Conservation (phyloP, 2,797 vertebrate species). For the Bradypodion pumilum region DNA sequence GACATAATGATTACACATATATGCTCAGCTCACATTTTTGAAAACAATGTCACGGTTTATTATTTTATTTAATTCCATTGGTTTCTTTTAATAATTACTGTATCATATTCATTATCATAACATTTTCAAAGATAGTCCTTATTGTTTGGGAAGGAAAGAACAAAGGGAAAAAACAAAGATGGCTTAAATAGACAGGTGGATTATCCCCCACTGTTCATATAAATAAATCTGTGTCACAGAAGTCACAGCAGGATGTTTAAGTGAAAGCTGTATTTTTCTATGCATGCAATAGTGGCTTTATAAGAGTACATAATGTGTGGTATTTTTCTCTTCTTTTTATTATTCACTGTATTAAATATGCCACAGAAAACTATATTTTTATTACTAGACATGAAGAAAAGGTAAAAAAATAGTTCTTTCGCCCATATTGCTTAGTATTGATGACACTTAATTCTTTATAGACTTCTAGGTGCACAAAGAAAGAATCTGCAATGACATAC, state of each 20-base stretch:
- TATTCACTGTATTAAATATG: not conserved
- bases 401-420: not conserved
- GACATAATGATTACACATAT: constrained; percentile 34
- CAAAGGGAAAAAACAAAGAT: constrained; percentile 6
- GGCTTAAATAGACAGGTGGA: not conserved
- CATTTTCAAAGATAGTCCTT: no score
- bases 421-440: not conserved
- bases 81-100: constrained; percentile 6
- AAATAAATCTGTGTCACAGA: not conserved
- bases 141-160: no score
- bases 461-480: not conserved
- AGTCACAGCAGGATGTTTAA: not conserved
- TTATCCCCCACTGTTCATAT: not conserved
- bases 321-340: not conserved
- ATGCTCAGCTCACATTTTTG: constrained; percentile 55
- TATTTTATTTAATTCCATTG: constrained; percentile 21
- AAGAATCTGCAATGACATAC: not conserved
- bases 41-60: constrained; percentile 58
- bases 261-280: not conserved
- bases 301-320: not conserved
- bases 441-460: not conserved
- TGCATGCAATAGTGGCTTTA: fast-evolving
- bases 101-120: not conserved
- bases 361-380: constrained; percentile 19
- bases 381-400: not conserved